Base-by-base conservation (phyloP, 2,888 invertebrate species). In the Cetonia aurata region DNA sequence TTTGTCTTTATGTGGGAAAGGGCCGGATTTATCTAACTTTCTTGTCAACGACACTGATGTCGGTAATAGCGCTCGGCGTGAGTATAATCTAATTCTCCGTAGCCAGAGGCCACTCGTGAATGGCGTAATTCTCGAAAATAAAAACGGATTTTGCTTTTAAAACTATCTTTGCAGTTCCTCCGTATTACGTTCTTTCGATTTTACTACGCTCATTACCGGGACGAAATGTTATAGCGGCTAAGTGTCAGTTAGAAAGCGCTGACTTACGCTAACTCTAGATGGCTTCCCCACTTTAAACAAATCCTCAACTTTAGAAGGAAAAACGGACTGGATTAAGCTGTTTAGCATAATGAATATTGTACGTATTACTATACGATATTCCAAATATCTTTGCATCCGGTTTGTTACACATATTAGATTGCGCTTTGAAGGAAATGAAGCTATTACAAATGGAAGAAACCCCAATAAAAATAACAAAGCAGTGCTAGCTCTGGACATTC, bases 61-160 rank as follows among this genome's bases (percentile, higher is more conserved):
- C 75, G 72, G 72, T 70, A 75, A 74, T 73, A 75, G 75, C 50
- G 37, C 50, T 65, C 33, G 62, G 31, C 50, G 48, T 50, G 62
- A 50, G 62, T 50, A 65, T 78, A 78, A 78, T 80, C 77, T 77
- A 79, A 79, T 80, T 77, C 77, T 75, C 73, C 75, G 73, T 78
- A 77, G 78, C 79, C 79, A 76, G 73, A 75, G 79, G 80, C 79
- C 77, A 79, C 78, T 79, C 77, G 76, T 76, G 75, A 78, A 77
- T 75, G 77, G 74, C 74, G 74, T 77, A 78, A 69, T 73, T 68
- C 70, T 59, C 60, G 71, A 57, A 59, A 75, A 74, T 71, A 65
- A 73, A 62, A 72, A 71, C 73, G 65, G 70, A 60, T 69, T 70
- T 69, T 68, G 6, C 50, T 56, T 56, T 65, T 65, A 67, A 69